Conservation (phyloP, 2,888 invertebrate species). For the Coelogynopora nodosa region DNA sequence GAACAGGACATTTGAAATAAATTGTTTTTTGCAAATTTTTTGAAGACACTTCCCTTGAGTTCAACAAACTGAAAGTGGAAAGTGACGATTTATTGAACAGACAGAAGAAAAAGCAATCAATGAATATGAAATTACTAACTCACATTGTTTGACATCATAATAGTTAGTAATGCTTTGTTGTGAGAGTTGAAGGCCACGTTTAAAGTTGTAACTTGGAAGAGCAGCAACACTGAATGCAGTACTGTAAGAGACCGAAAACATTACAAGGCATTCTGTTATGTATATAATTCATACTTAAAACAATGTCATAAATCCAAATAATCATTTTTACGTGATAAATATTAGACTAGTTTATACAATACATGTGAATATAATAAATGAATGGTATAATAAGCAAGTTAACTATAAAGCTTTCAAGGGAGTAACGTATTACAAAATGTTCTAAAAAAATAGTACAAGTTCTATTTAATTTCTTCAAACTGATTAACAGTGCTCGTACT, state of each 20-base stretch:
- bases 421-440: too few species aligned
- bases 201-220: slow-evolving; percentile 86
- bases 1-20: slow-evolving; percentile 89
- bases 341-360: too few species aligned
- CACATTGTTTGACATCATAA: slow-evolving; percentile 99
- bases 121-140: slow-evolving; percentile 59
- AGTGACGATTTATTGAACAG: neutral
- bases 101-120: neutral
- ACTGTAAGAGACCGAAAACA: slow-evolving; percentile 52
- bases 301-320: too few species aligned
- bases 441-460: too few species aligned
- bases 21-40: slow-evolving; percentile 97
- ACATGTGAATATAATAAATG: too few species aligned
- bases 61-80: slow-evolving; percentile 81
- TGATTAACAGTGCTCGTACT: too few species aligned
- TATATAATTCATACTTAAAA: too few species aligned
- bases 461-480: too few species aligned
- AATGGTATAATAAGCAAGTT: too few species aligned
- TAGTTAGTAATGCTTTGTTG: slow-evolving; percentile 91
- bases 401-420: too few species aligned
- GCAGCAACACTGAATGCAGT: slow-evolving; percentile 60
- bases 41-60: slow-evolving; percentile 94
- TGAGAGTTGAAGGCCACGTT: slow-evolving; percentile 99
- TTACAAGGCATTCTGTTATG: too few species aligned
- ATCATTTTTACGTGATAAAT: too few species aligned